Evolutionary conservation across 2,888 invertebrate genomes (phyloP).

Genomic region (Conchocele bisecta): DNA sequence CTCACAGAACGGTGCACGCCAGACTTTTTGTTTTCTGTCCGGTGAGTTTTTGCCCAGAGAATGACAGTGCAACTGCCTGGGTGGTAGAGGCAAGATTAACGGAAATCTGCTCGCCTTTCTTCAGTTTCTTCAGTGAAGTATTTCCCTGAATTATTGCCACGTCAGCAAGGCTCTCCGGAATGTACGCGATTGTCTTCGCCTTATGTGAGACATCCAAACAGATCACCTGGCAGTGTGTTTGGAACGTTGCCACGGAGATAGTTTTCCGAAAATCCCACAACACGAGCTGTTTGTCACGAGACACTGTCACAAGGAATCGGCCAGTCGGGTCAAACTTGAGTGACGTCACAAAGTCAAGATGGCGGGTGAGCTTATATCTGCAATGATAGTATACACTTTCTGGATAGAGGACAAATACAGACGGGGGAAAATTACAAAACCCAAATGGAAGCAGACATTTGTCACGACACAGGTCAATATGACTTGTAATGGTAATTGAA

Average conservation of each 20-base stretch:
- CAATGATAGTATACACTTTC: constrained; percentile 17
- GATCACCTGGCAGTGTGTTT: constrained; percentile 63
- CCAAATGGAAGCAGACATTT: too few relatives aligned
- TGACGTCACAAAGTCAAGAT: constrained; percentile 66
- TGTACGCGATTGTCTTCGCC: constrained; percentile 59
- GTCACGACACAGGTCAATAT: too few relatives aligned
- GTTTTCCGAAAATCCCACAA: constrained; percentile 66
- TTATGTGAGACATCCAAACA: constrained; percentile 59
- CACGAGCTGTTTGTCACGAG: constrained; percentile 68
- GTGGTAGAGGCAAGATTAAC: constrained; percentile 48
- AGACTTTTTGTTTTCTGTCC: too few relatives aligned
- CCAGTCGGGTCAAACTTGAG: constrained; percentile 65
- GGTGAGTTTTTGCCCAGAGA: constrained; percentile 70
- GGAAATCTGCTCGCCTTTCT: constrained; percentile 46
- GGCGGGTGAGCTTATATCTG: constrained; percentile 68
- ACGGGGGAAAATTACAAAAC: too few relatives aligned
- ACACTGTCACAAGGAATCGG: constrained; percentile 64
- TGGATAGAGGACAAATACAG: too few relatives aligned
- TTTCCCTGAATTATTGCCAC: constrained; percentile 68
- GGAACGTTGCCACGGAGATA: constrained; percentile 65
- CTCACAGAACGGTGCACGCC: too few relatives aligned
- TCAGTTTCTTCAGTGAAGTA: constrained; percentile 41
- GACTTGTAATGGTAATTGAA: too few relatives aligned
- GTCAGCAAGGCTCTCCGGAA: constrained; percentile 64
- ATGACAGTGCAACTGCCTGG: constrained; percentile 68